Evolutionary conservation across 1,140 invertebrate species (phyloP).

Genomic region (Philopotamus ludificatus): DNA sequence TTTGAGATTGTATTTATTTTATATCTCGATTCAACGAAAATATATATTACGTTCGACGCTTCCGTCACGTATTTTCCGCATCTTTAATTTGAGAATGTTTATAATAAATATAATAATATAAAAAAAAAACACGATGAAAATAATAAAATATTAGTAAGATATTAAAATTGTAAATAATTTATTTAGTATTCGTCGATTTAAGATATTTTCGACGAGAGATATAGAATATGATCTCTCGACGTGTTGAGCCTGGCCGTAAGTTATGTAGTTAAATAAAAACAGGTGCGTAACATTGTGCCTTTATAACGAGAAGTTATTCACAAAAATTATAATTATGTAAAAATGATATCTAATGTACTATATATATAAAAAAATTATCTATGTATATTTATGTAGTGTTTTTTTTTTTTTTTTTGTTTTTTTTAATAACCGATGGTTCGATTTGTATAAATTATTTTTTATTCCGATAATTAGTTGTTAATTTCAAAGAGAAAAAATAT

Average conservation of each 20-base stretch:
- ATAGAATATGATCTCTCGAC: constrained; percentile 13
- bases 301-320: constrained; percentile 30
- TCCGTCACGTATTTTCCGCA: too few relatives aligned
- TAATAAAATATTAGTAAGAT: too few relatives aligned
- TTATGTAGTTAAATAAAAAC: constrained; percentile 33
- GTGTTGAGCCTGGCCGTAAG: constrained; percentile 30
- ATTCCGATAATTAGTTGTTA: constrained; percentile 6
- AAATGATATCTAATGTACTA: constrained; percentile 6
- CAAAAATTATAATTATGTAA: constrained; percentile 6
- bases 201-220: constrained; percentile 12
- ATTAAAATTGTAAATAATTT: too few relatives aligned
- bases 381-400: constrained; percentile 1
- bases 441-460: constrained; percentile 11
- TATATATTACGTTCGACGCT: too few relatives aligned
- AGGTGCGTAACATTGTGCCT: constrained; percentile 42
- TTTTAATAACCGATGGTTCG: not conserved
- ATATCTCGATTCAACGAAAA: too few relatives aligned
- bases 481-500: not conserved
- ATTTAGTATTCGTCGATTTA: not conserved
- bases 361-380: not conserved
- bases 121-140: too few relatives aligned
- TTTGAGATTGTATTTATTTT: too few relatives aligned
- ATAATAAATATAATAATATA: too few relatives aligned
- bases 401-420: not conserved
- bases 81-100: too few relatives aligned